These are phyloP conservation scores for Antedon bifida DNA, from an alignment of 35 echinoderm and acorn worm genomes.

Conservation along the genomic window DNA sequence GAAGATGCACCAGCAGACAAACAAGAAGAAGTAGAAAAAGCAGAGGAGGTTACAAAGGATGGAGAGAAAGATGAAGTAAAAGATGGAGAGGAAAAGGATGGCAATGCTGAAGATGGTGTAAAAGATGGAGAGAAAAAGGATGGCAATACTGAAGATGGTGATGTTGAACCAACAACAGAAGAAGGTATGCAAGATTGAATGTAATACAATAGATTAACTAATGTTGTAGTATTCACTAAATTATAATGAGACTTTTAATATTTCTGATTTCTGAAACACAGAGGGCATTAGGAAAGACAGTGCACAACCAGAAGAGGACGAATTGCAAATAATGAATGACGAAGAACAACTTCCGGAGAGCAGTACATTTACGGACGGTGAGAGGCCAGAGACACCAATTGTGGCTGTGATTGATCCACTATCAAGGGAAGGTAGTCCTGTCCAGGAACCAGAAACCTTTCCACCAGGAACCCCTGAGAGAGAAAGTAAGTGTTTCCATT, in stretches of 20 bases:
- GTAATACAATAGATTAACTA: constrained; percentile 9
- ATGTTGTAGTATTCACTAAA: constrained; percentile 10
- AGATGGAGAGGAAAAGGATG: constrained; percentile 4
- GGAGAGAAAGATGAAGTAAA: constrained; percentile 1
- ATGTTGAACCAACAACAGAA: neutral
- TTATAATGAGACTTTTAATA: neutral
- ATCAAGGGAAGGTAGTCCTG: constrained; percentile 84
- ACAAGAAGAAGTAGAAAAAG: neutral
- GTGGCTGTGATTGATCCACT: constrained; percentile 78
- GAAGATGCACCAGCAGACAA: too few relatives aligned
- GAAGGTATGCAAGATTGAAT: neutral
- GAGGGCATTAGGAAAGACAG: neutral
- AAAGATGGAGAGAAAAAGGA: constrained; percentile 2
- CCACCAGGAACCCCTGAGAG: constrained; percentile 74
- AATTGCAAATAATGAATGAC: constrained; percentile 14
- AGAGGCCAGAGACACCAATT: constrained; percentile 77
- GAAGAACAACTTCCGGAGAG: constrained; percentile 60
- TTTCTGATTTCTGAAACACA: neutral
- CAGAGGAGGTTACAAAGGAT: too few relatives aligned
- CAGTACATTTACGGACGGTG: constrained; percentile 96
- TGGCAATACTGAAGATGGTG: neutral
- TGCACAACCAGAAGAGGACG: neutral
- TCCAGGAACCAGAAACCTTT: constrained; percentile 33
- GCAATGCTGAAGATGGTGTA: constrained; percentile 10
- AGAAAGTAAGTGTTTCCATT: constrained; percentile 52